These are phyloP conservation scores for Cryptocephalus moraei DNA, from an alignment of 2,888 invertebrate species.

Conservation along the genomic window DNA sequence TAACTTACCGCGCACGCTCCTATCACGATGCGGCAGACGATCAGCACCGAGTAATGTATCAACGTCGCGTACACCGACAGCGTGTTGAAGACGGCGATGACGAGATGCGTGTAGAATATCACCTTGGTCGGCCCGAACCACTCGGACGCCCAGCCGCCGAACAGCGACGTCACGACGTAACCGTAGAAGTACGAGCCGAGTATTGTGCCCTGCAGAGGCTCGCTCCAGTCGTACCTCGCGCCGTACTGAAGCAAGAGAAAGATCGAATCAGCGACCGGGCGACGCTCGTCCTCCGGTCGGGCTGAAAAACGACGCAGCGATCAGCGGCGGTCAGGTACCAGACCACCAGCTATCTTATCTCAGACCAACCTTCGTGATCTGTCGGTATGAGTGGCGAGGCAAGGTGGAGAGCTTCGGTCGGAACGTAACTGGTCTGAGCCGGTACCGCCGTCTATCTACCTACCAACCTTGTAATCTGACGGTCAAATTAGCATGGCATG, in stretches of 20 bases:
- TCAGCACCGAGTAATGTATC: conserved; percentile 43
- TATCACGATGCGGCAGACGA: conserved; percentile 44
- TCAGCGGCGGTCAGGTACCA: too few relatives aligned
- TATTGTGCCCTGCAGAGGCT: conserved; percentile 20
- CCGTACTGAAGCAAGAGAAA: conserved; percentile 17
- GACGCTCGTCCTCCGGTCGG: too few relatives aligned
- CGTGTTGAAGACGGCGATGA: conserved; percentile 16
- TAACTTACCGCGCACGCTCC: conserved; percentile 49
- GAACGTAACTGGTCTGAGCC: too few relatives aligned
- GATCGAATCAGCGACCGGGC: too few relatives aligned
- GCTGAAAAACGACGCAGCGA: too few relatives aligned
- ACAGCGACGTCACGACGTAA: conserved; percentile 21
- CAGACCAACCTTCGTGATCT: too few relatives aligned
- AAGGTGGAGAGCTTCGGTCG: too few relatives aligned
- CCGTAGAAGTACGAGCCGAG: conserved; percentile 25
- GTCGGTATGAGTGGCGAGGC: too few relatives aligned
- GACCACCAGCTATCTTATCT: too few relatives aligned
- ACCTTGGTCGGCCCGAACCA: conserved; percentile 22
- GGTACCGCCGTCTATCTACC: too few relatives aligned
- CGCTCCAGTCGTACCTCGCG: conserved; percentile 22
- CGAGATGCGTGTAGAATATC: conserved; percentile 20
- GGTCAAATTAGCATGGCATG: too few relatives aligned
- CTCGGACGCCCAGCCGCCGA: conserved; percentile 23
- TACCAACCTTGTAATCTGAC: too few relatives aligned
- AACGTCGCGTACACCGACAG: conserved; percentile 47